Evolutionary conservation across 2,888 invertebrate genomes (phyloP), one percentile per base, ranked within the genome.

Genomic region (Lathronympha strigana): DNA sequence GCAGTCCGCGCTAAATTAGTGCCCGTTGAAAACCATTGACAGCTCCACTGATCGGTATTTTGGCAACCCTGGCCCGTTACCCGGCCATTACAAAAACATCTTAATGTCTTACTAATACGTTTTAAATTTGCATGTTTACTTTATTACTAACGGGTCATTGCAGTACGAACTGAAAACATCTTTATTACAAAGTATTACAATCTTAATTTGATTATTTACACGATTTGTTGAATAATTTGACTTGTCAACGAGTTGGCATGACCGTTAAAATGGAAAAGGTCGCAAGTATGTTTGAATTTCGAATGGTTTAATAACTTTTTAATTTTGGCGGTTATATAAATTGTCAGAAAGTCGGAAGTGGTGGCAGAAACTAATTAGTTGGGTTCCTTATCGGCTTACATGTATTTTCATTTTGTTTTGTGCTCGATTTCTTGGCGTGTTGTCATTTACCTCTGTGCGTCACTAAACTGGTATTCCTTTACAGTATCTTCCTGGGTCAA

Each of bases 1-100:
- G 25, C 45, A 45, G 28, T 47, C 61, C 51, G 43, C 23, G 36
- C 38, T 66, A 60, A 60, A 66, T 61, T 54, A 45, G 66, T 66
- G 54, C 31, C 66, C 61, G 66, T 31, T 66, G 66, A 66, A 66
- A 66, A 61, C 38, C 47, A 66, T 66, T 66, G 66, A 66, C 66
- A 66, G 31, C 23, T 40, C 40, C 43, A 13, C 66, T 66, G 61
- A 66, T 66, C 19, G 61, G 60, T 54, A 61, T 61, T 54, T 66
- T 66, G 66, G 66, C 66, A 66, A 54, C 66, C 54, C 47, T 19
- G 11, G 8, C 4, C 3, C n/a, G 6, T 13, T 13, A 11, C 0
- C n/a, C 17, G 13, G 0, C 33, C 36, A 38, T 31, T 17, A 4
- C 21, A 33, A 58, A n/a, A 51, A 23, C 25, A 25, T 23, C 38